These are phyloP conservation scores for Selenia dentaria DNA, from an alignment of 2,888 invertebrate genomes.

Conservation along the genomic window DNA sequence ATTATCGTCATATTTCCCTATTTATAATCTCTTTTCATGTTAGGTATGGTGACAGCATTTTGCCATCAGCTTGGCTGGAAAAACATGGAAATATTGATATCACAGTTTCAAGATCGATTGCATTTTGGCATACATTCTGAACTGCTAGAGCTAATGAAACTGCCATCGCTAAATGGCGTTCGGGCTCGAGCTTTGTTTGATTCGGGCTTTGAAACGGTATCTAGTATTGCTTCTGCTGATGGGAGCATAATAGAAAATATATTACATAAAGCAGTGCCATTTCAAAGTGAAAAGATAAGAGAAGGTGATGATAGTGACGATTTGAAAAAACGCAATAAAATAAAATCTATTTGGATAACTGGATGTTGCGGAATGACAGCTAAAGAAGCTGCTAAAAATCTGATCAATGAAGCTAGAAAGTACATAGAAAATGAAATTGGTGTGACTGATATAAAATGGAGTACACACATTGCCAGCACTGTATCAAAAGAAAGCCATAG, in stretches of 20 bases:
- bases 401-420: slow-evolving; percentile 91
- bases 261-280: slow-evolving; percentile 91
- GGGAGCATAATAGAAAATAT: slow-evolving; percentile 89
- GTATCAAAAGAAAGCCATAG: slow-evolving; percentile 13
- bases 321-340: slow-evolving; percentile 86
- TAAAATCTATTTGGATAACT: slow-evolving; percentile 90
- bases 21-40: slow-evolving; percentile 30
- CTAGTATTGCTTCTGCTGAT: slow-evolving; percentile 91
- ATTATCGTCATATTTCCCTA: too few relatives aligned
- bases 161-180: slow-evolving; percentile 92
- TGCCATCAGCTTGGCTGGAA: slow-evolving; percentile 97
- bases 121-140: slow-evolving; percentile 97
- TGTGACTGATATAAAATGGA: slow-evolving; percentile 88
- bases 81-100: slow-evolving; percentile 93
- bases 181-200: slow-evolving; percentile 93
- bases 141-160: slow-evolving; percentile 94
- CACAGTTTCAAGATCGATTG: slow-evolving; percentile 96
- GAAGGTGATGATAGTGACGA: slow-evolving; percentile 88
- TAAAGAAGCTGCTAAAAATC: slow-evolving; percentile 90
- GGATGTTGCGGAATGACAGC: slow-evolving; percentile 92
- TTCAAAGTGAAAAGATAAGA: slow-evolving; percentile 91
- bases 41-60: slow-evolving; percentile 98
- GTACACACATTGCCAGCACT: slow-evolving; percentile 41
- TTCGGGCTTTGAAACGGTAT: slow-evolving; percentile 90
- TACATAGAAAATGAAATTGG: slow-evolving; percentile 90